Conservation (phyloP, 2,797 vertebrate genomes). For the Betta splendens region DNA sequence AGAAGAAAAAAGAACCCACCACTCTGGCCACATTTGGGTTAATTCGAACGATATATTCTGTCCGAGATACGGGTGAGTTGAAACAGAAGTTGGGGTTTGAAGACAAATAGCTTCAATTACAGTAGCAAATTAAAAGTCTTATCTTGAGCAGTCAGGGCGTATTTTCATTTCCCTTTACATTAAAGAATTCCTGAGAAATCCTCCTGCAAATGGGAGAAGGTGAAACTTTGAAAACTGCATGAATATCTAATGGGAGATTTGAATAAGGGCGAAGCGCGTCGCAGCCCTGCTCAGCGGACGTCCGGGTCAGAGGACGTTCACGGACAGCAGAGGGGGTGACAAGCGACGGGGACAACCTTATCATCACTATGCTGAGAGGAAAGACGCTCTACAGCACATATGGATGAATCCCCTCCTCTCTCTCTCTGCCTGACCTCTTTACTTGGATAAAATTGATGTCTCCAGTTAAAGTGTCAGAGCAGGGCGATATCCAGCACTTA, state of each 20-base stretch:
- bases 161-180: slow-evolving; percentile 75
- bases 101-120: slow-evolving; percentile 81
- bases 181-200: slow-evolving; percentile 70
- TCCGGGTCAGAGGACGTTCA: slow-evolving; percentile 26
- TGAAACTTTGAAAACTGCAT: slow-evolving; percentile 60
- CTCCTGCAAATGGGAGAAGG: slow-evolving; percentile 60
- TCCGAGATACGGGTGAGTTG: slow-evolving; percentile 64
- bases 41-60: slow-evolving; percentile 72
- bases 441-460: slow-evolving; percentile 69
- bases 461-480: slow-evolving; percentile 68
- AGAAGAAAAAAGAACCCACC: slow-evolving; percentile 7
- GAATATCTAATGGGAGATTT: slow-evolving; percentile 68
- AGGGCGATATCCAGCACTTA: slow-evolving; percentile 43
- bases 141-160: slow-evolving; percentile 70
- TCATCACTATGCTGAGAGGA: slow-evolving; percentile 35
- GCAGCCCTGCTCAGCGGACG: slow-evolving; percentile 12
- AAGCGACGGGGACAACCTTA: slow-evolving; percentile 16
- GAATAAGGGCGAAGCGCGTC: slow-evolving; percentile 36
- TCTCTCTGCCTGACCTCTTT: slow-evolving; percentile 46
- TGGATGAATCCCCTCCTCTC: slow-evolving; percentile 17
- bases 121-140: slow-evolving; percentile 80
- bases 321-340: slow-evolving; percentile 12
- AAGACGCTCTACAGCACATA: slow-evolving; percentile 21
- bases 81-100: slow-evolving; percentile 75
- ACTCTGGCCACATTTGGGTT: slow-evolving; percentile 47